phyloP scores from a whole-genome alignment of 2,797 vertebrate species.

The Hemitrygon akajei region DNA sequence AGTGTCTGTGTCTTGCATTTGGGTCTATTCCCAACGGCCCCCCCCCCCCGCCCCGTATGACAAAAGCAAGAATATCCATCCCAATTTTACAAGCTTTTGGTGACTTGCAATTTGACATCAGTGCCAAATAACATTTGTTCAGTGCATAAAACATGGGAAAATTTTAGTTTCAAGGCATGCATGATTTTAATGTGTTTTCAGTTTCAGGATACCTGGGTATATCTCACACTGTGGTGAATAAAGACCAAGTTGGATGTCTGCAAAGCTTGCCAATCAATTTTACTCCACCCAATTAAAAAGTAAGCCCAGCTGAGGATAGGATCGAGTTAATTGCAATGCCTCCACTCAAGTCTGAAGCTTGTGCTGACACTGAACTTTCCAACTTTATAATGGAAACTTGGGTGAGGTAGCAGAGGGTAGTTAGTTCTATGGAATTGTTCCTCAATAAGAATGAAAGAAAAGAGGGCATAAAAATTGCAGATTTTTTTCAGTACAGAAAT shows the following conservation, averaged over 20 bases:
- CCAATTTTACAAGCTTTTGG: too few relatives aligned
- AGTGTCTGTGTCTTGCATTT: too few relatives aligned
- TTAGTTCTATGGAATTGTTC: not conserved
- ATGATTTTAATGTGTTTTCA: not conserved
- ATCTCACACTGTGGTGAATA: not conserved
- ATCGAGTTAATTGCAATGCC: not conserved
- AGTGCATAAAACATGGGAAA: too few relatives aligned
- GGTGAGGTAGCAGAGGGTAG: not conserved
- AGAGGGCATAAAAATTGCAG: not conserved
- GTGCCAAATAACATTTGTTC: too few relatives aligned
- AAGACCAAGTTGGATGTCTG: not conserved
- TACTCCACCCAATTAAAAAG: not conserved
- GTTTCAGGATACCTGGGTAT: not conserved
- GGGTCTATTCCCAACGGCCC: too few relatives aligned
- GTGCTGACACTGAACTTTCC: not conserved
- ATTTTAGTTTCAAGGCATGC: too few relatives aligned
- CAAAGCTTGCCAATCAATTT: not conserved
- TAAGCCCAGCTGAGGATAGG: not conserved
- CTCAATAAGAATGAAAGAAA: not conserved
- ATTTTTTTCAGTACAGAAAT: not conserved
- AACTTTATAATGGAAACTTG: not conserved
- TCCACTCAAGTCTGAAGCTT: not conserved
- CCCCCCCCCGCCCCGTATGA: too few relatives aligned
- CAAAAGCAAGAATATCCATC: too few relatives aligned
- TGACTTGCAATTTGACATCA: too few relatives aligned